Evolutionary conservation across 2,888 invertebrate species (phyloP).

Genomic region (Sinodicranocentrus sp.): DNA sequence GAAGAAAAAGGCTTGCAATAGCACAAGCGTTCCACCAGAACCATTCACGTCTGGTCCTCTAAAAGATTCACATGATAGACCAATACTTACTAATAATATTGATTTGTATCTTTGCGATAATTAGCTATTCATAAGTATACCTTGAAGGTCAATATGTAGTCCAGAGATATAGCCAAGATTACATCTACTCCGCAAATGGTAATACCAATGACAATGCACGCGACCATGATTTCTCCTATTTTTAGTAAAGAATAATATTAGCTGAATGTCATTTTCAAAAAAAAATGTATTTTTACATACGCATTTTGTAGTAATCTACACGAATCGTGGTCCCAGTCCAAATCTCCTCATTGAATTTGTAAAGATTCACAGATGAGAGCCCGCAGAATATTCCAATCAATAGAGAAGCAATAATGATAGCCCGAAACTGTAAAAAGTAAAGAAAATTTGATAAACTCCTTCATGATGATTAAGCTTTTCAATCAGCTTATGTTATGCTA

Average conservation of each 20-base stretch:
- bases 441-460: not conserved
- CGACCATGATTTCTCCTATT: slow-evolving; percentile 17
- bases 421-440: slow-evolving; percentile 30
- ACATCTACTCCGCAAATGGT: slow-evolving; percentile 35
- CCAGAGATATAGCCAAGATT: slow-evolving; percentile 54
- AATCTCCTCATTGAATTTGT: slow-evolving; percentile 4
- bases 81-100: not conserved
- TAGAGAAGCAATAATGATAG: not conserved
- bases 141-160: slow-evolving; percentile 29
- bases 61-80: too few relatives aligned
- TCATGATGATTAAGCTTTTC: not conserved
- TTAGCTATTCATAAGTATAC: not conserved
- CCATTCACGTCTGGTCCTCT: not conserved
- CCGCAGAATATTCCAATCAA: slow-evolving; percentile 51
- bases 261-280: not conserved
- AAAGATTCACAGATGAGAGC: slow-evolving; percentile 18
- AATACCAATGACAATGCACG: slow-evolving; percentile 23
- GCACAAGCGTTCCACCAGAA: slow-evolving; percentile 5
- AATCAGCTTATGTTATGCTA: not conserved
- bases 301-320: slow-evolving; percentile 44
- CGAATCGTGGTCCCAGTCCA: not conserved
- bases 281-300: slow-evolving; percentile 14
- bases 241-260: not conserved
- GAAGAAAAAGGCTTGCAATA: slow-evolving; percentile 11
- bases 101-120: not conserved